phyloP scores from a whole-genome alignment of 2,888 invertebrate genomes.

The Lissocephala sabroskyi region DNA sequence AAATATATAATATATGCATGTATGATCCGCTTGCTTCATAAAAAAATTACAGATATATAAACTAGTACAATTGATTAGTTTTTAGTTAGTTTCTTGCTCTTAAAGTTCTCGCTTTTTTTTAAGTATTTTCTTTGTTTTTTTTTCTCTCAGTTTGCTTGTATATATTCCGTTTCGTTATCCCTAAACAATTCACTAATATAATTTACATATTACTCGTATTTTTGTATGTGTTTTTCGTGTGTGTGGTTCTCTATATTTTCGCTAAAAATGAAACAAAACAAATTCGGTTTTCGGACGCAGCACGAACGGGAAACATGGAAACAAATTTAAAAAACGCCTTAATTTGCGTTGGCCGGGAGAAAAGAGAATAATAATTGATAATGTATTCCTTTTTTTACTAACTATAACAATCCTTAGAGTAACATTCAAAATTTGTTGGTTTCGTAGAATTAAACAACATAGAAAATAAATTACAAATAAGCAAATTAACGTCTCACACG shows the following conservation, averaged over 20 bases:
- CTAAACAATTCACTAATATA: conserved; percentile 21
- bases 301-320: conserved; percentile 1
- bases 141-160: too few species aligned
- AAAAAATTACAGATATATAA: conserved; percentile 14
- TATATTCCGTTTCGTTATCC: conserved; percentile 3
- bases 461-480: conserved; percentile 39
- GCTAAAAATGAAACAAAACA: too few species aligned
- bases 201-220: conserved; percentile 1
- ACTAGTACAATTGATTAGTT: conserved; percentile 30
- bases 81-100: conserved; percentile 14
- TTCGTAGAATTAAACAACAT: not conserved
- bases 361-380: conserved; percentile 5
- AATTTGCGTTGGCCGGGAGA: too few species aligned
- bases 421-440: conserved; percentile 17
- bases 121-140: conserved; percentile 2
- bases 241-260: too few species aligned
- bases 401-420: conserved; percentile 33
- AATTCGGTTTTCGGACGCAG: too few species aligned
- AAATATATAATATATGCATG: conserved; percentile 37
- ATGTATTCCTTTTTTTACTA: conserved; percentile 17
- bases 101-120: conserved; percentile 4
- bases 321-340: conserved; percentile 23
- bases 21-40: conserved; percentile 6
- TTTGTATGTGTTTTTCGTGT: too few species aligned
- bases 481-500: conserved; percentile 21